Evolutionary conservation across 1,140 invertebrate genomes (phyloP).

Genomic region (Penaeus vannamei): DNA sequence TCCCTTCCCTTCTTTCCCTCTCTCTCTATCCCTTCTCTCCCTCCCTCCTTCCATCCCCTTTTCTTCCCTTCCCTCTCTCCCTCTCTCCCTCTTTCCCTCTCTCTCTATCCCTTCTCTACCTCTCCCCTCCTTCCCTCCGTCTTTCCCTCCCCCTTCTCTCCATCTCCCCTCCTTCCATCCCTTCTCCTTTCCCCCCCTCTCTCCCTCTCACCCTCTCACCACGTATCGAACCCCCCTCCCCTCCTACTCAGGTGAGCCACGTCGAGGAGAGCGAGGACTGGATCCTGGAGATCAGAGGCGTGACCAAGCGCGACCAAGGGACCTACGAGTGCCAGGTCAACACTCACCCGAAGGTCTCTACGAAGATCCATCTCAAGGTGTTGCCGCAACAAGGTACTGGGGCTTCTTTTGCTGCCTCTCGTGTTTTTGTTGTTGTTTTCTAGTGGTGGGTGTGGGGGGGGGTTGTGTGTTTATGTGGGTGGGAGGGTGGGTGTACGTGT

Average conservation of each 20-base stretch:
- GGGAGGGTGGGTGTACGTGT: too few species aligned
- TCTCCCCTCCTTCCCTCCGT: neutral
- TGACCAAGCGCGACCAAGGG: constrained; percentile 31
- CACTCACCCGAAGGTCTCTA: constrained; percentile 60
- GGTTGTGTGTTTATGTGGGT: too few species aligned
- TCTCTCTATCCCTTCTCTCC: too few species aligned
- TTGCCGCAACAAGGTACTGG: constrained; percentile 36
- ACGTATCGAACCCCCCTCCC: neutral
- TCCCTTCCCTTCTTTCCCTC: too few species aligned
- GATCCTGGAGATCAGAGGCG: constrained; percentile 41
- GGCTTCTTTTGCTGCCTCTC: neutral
- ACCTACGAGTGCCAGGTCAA: constrained; percentile 62
- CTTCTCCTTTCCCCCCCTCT: neutral
- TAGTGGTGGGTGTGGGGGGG: neutral
- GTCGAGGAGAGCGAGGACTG: constrained; percentile 55
- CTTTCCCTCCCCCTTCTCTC: too few species aligned
- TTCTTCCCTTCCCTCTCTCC: too few species aligned
- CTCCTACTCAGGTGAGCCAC: constrained; percentile 53
- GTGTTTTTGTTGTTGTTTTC: neutral
- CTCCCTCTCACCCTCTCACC: neutral
- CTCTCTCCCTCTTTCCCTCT: too few species aligned
- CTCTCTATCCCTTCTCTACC: too few species aligned
- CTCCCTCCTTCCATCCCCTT: too few species aligned
- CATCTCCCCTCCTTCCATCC: neutral
- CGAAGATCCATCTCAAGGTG: constrained; percentile 54